Evolutionary conservation across 2,113 vertebrate genomes (phyloP).

Genomic region (Acanthisitta chloris): DNA sequence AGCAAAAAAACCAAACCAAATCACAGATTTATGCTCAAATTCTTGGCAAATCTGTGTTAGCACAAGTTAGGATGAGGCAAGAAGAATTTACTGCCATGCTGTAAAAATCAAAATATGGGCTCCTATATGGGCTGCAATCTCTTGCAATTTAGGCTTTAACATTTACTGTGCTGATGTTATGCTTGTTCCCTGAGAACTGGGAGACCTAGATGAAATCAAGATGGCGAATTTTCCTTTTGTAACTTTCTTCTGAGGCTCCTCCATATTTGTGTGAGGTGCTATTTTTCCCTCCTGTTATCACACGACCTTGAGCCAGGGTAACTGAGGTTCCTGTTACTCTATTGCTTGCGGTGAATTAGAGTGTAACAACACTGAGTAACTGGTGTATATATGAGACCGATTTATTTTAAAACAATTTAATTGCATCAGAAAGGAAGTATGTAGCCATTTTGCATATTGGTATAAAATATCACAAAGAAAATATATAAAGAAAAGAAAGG

Average conservation of each 20-base stretch:
- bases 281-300: background rate
- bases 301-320: rapidly evolving
- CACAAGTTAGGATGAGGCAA: background rate
- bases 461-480: background rate
- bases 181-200: background rate
- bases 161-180: background rate
- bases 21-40: background rate
- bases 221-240: background rate
- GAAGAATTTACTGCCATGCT: background rate
- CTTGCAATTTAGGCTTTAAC: background rate
- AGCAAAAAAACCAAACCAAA: background rate
- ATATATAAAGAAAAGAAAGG: background rate
- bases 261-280: background rate
- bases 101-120: background rate
- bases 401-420: background rate
- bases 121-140: background rate
- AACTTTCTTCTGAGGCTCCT: background rate
- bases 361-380: background rate
- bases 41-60: background rate
- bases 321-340: background rate
- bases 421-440: too few relatives aligned
- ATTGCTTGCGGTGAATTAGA: background rate
- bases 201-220: background rate
- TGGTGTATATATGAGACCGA: background rate
- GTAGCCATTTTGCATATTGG: rapidly evolving